Evolutionary conservation across 2,888 invertebrate genomes (phyloP), one percentile per base, ranked within the genome.

Genomic region (Sericinus montela): DNA sequence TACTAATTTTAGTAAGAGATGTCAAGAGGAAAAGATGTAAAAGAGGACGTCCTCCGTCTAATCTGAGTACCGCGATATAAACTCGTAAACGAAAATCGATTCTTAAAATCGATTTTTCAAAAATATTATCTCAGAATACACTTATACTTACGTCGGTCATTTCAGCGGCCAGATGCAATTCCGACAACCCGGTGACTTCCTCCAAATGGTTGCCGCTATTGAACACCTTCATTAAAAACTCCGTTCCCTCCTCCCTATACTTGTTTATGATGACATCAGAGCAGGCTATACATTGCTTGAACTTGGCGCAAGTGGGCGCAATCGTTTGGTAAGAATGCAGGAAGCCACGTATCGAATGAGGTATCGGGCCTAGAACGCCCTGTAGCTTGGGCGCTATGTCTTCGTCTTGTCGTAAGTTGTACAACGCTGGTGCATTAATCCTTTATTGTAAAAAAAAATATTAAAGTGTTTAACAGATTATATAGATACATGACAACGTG

Each of bases 321-420:
- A 97, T 92, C 42, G 94, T 94, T 57, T 94, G 93, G 73, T 94
- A 96, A 35, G 93, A 92, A 57, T 94, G 94, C 3, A 99, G 84
- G 75, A 96, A 98, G 0, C 98, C 98, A 30, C 99, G 91, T 57
- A 99, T 95, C 4, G 98, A 95, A 75, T 99, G 98, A 0, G 98
- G 98, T 23, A 98, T 86, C 0, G 95, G 89, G 0, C 98, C 98
- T 0, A 98, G 84, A 1, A 94, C 83, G 0, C 94, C 92, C 62
- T 92, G 89, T 0, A 40, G 23, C 16, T 74, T 67, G 1, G 69
- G 48, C 0, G 74, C 63, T 6, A 75, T 71, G 2, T 78, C 79
- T 0, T 68, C 60, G 13, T 69, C 69, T 25, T 70, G 72, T 10
- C 74, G 75, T 35, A 90, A 70, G 56, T 88, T 90, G 62, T 90